Evolutionary conservation across 2,113 vertebrate genomes (phyloP).

Genomic region (Gymnarchus niloticus): DNA sequence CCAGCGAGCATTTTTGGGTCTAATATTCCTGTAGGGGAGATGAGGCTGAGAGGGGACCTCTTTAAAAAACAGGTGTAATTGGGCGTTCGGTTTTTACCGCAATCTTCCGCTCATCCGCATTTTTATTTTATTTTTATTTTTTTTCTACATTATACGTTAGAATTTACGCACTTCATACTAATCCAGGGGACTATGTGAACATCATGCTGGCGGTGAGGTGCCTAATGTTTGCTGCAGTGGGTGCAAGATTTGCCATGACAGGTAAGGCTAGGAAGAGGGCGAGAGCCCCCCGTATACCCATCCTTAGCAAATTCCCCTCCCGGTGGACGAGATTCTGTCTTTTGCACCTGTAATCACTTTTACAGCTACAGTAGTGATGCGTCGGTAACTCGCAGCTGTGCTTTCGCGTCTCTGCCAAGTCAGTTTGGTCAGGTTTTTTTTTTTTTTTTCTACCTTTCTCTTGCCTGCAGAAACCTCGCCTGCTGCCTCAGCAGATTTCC

Average conservation of each 20-base stretch:
- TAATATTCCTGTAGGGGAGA: neutral
- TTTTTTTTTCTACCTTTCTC: neutral
- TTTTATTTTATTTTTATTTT: constrained; percentile 24
- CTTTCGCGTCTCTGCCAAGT: constrained; percentile 40
- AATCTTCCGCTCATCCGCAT: constrained; percentile 19
- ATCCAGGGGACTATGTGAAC: constrained; percentile 65
- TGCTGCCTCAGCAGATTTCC: constrained; percentile 66
- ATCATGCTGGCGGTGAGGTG: constrained; percentile 69
- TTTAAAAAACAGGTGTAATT: constrained; percentile 15
- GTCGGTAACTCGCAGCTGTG: constrained; percentile 24
- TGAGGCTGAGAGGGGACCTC: neutral
- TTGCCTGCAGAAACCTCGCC: constrained; percentile 38
- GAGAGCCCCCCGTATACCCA: constrained; percentile 27
- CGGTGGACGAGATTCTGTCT: constrained; percentile 15
- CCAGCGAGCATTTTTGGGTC: constrained; percentile 5
- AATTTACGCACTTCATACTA: constrained; percentile 49
- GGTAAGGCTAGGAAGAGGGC: constrained; percentile 55
- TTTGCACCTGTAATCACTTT: constrained; percentile 47
- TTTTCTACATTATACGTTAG: constrained; percentile 25
- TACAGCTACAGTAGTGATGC: constrained; percentile 29
- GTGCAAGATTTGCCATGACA: constrained; percentile 62
- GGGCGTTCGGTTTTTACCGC: neutral
- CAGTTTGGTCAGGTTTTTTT: constrained; percentile 6
- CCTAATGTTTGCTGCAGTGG: constrained; percentile 69
- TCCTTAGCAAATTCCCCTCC: constrained; percentile 40